Percentiles rank a stretch among this genome's conserved stretches.
Conservation (phyloP, 2,888 invertebrate genomes). For the Agrochola lychnidis region DNA sequence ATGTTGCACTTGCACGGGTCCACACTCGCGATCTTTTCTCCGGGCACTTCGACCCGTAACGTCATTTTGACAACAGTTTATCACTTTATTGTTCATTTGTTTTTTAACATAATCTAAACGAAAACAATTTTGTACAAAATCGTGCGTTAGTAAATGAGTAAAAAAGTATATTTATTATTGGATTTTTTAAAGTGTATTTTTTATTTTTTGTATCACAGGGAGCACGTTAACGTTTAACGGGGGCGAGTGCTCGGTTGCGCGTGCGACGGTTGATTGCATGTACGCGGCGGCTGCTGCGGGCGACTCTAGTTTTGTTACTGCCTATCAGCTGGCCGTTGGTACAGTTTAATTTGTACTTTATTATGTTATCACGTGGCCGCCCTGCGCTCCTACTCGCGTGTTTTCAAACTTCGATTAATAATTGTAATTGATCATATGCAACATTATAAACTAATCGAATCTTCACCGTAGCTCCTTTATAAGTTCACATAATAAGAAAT, state of each 20-base stretch:
- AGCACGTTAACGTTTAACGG: slow-evolving; percentile 42
- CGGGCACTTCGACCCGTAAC: slow-evolving; percentile 88
- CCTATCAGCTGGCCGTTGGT: slow-evolving; percentile 83
- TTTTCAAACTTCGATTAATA: slow-evolving; percentile 64
- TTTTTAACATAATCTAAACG: slow-evolving; percentile 69
- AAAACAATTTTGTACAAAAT: slow-evolving; percentile 36
- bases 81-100: slow-evolving; percentile 83
- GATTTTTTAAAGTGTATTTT: slow-evolving; percentile 38
- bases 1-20: slow-evolving; percentile 85
- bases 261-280: slow-evolving; percentile 75
- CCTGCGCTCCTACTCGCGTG: slow-evolving; percentile 66
- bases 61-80: slow-evolving; percentile 84
- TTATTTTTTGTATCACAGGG: slow-evolving; percentile 54
- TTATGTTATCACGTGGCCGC: slow-evolving; percentile 85
- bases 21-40: slow-evolving; percentile 83
- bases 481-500: slow-evolving; percentile 31
- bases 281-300: slow-evolving; percentile 77
- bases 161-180: slow-evolving; percentile 35
- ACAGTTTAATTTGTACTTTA: slow-evolving; percentile 88
- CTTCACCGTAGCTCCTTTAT: slow-evolving; percentile 41
- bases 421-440: slow-evolving; percentile 61
- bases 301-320: slow-evolving; percentile 81
- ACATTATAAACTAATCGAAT: slow-evolving; percentile 51
- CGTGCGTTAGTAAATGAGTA: neutral
- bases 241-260: slow-evolving; percentile 74